Evolutionary conservation across 2,888 invertebrate species (phyloP).

Genomic region (Tachystola acroxantha): DNA sequence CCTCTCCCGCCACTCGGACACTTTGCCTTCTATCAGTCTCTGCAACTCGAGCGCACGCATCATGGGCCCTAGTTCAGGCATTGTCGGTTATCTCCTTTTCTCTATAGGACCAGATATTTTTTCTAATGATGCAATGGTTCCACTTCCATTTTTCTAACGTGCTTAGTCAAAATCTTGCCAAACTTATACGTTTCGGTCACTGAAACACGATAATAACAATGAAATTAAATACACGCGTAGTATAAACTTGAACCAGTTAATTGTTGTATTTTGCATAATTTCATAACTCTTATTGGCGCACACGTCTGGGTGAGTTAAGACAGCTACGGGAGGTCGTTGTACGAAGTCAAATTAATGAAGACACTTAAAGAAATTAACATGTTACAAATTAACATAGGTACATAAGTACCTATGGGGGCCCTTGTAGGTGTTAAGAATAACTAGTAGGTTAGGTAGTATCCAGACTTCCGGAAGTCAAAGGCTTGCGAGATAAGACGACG

Average conservation of each 20-base stretch:
- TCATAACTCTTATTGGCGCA: conserved; percentile 1
- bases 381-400: neutral
- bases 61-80: conserved; percentile 71
- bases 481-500: neutral
- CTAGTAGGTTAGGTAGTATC: neutral
- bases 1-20: conserved; percentile 73
- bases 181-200: conserved; percentile 8
- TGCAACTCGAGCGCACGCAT: conserved; percentile 73
- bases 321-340: conserved; percentile 9
- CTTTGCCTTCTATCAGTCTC: conserved; percentile 72
- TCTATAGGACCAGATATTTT: too few species aligned
- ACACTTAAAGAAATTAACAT: conserved; percentile 1
- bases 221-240: conserved; percentile 1
- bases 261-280: conserved; percentile 5
- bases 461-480: neutral
- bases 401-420: neutral
- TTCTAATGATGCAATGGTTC: too few species aligned
- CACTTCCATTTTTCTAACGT: too few species aligned
- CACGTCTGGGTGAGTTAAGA: conserved; percentile 3
- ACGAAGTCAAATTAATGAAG: conserved; percentile 14
- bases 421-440: neutral
- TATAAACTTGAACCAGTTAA: neutral
- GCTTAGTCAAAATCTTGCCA: too few species aligned
- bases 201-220: conserved; percentile 5
- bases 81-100: conserved; percentile 39